Evolutionary conservation across 1,140 invertebrate species (phyloP), one percentile per base, ranked within the genome.

Genomic region (Drosophila pectinifera): DNA sequence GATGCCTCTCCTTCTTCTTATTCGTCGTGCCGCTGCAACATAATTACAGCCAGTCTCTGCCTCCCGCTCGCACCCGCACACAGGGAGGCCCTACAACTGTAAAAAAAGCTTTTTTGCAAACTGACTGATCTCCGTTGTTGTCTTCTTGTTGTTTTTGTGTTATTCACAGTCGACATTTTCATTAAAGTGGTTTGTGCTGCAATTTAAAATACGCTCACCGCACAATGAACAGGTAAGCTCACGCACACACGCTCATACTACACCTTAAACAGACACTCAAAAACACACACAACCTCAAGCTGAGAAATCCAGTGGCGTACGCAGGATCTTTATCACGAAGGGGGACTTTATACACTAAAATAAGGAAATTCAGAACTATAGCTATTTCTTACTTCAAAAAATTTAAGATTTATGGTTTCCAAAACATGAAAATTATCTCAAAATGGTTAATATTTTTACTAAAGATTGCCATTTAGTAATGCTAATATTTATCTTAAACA

Each of bases 161-260:
- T 76, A 46, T 75, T 80, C 76, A 65, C 59, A 64, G 73, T 68
- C 83, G 63, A 76, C 80, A 75, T 79, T 77, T 89, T 88, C 72
- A 88, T 89, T 77, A 88, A 88, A 88, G 83, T 89, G 86, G 83
- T 88, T 89, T 89, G 80, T 89, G 83, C 78, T 88, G 83, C 83
- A 89, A 88, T 88, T 88, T 89, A 62, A 88, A 89, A 78, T 79
- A 79, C 83, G 51, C 38, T 65, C 73, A 43, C 79, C 79, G 67
- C 79, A 88, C 83, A 77, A 88, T 88, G 83, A 89, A 88, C 84
- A 88, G 83, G 83, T 88, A 88, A 88, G 83, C 84, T 67, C 57
- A 77, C 74, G 41, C 46, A 69, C 16, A 55, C 39, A 57, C 38
- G 48, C 14, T 43, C 14, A 39, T 26, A 67, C 49, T 39, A 10